phyloP scores from a whole-genome alignment of 2,797 vertebrate genomes.

The Delichon dasypus region DNA sequence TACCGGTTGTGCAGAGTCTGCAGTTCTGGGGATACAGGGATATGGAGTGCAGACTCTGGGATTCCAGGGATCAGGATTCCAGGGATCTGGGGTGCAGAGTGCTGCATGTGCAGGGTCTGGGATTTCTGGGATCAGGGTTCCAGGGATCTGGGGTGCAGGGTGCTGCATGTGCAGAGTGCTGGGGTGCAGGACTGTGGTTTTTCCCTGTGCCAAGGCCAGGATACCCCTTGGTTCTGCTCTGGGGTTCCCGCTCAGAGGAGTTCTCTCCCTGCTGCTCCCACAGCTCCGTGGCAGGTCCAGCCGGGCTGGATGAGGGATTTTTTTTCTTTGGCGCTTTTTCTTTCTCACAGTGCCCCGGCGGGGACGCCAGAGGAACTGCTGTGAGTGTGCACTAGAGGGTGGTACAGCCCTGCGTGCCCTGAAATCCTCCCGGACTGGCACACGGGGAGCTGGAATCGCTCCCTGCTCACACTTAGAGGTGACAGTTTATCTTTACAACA shows the following conservation, averaged over 20 bases:
- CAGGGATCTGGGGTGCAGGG: not conserved
- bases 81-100: no score
- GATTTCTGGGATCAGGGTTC: not conserved
- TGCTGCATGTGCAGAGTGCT: not conserved
- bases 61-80: not conserved
- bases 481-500: not conserved
- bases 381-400: not conserved
- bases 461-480: accelerated
- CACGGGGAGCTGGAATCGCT: not conserved
- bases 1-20: not conserved
- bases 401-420: not conserved
- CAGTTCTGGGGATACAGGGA: no score
- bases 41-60: not conserved
- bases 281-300: not conserved
- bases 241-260: accelerated
- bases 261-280: not conserved
- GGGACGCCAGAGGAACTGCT: not conserved
- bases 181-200: not conserved
- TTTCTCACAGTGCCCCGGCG: accelerated
- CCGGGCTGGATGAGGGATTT: not conserved
- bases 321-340: not conserved
- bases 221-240: not conserved
- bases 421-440: accelerated
- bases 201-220: not conserved
- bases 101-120: not conserved